Conservation (phyloP, 2,797 vertebrate genomes). For the Eidolon dupreanum region DNA sequence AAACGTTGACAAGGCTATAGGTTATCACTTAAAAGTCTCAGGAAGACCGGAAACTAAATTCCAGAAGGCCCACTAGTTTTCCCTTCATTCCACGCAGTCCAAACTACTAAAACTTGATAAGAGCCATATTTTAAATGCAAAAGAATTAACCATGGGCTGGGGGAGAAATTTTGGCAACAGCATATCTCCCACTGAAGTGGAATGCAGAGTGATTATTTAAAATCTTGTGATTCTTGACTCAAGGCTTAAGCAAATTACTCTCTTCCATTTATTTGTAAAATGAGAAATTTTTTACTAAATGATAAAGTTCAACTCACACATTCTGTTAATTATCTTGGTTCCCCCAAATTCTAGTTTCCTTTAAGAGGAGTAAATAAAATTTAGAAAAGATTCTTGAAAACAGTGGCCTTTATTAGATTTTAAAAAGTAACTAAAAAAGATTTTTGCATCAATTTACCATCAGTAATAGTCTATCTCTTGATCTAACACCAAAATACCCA, state of each 20-base stretch:
- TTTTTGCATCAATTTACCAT: not conserved
- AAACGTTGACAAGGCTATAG: not conserved
- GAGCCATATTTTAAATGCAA: not conserved
- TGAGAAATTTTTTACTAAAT: not conserved
- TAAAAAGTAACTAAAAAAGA: not conserved
- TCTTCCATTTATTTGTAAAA: not conserved
- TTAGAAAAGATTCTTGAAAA: conserved; percentile 25
- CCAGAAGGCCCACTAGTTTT: not conserved
- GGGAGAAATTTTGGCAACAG: not conserved
- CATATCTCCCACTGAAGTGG: not conserved
- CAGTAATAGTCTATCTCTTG: not conserved
- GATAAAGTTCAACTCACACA: not conserved
- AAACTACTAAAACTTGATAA: not conserved
- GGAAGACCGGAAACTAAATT: not conserved
- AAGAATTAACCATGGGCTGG: not conserved
- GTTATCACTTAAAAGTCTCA: not conserved
- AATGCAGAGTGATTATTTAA: conserved; percentile 4
- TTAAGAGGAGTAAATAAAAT: not conserved
- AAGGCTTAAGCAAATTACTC: not conserved
- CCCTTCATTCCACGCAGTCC: not conserved
- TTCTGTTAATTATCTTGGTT: not conserved
- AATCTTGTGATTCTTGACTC: not conserved
- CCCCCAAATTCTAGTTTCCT: not conserved
- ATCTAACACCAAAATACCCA: not conserved
- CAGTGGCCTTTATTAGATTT: not conserved